Conservation (phyloP, 2,797 vertebrate species). For the Hemitrygon akajei region DNA sequence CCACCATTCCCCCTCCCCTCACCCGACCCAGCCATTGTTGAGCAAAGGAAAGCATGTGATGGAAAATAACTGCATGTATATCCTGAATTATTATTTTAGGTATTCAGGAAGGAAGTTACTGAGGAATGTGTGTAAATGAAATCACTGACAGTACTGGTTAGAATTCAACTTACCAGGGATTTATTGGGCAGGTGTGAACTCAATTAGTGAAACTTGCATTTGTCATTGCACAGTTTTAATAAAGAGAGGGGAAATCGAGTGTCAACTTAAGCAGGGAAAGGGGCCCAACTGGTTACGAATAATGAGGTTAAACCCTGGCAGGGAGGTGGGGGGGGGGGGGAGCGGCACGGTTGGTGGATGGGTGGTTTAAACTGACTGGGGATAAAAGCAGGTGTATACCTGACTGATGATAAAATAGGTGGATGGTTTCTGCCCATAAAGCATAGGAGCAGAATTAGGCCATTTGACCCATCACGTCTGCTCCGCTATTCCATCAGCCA, state of each 20-base stretch:
- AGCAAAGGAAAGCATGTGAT: neutral
- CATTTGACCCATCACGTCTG: no score
- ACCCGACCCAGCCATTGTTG: neutral
- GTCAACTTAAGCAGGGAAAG: neutral
- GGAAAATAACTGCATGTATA: constrained; percentile 19
- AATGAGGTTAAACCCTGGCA: no score
- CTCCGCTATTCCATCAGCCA: no score
- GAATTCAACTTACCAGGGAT: neutral
- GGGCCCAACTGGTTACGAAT: no score
- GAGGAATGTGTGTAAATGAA: constrained; percentile 9
- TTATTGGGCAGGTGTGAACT: neutral
- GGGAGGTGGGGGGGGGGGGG: no score
- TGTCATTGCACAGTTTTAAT: neutral
- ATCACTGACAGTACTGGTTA: constrained; percentile 7
- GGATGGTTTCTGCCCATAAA: no score
- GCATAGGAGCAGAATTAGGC: no score
- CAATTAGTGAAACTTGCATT: neutral
- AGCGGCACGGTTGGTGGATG: no score
- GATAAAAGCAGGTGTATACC: no score
- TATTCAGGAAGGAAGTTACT: constrained; percentile 21
- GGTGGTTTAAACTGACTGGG: no score
- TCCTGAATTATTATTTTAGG: neutral
- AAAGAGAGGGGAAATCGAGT: neutral
- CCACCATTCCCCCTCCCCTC: neutral
- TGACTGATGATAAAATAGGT: no score